Evolutionary conservation across 2,113 vertebrate species (phyloP), one percentile per base, ranked within the genome.

Genomic region (Grammomys surdaster): DNA sequence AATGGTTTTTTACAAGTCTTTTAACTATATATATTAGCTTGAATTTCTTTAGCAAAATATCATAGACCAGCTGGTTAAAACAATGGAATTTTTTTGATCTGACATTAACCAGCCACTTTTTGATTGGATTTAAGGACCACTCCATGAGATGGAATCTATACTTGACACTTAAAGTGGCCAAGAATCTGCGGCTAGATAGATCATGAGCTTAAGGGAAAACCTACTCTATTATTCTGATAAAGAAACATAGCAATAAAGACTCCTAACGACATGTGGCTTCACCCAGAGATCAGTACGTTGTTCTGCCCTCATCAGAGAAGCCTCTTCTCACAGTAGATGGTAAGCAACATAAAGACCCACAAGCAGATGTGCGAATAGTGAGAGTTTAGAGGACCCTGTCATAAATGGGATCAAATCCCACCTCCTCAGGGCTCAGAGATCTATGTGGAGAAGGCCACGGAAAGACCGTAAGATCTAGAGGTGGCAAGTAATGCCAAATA

Each of bases 1-100:
- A 89, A 72, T 40, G 43, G 40, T 89, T 89, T 73, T 92, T 89
- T 76, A 90, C 8, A 65, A 87, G 76, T 11, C 80, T 86, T n/a
- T 63, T 76, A 19, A 43, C 22, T 33, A 87, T 51, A 77, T n/a
- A 20, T 31, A 77, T 48, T 60, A 73, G 20, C 76, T 89, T 89
- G n/a, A 19, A 17, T 20, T 89, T 11, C 31, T 16, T 75, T 69
- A 82, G 60, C 1, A 82, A 84, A 76, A 58, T 76, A 16, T 6
- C 56, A 69, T 24, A 70, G 1, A 84, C 24, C 33, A 9, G 36
- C 17, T 63, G 10, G 8, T n/a, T 88, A 56, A 56, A 40, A 40
- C 36, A 56, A n/a, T 51, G 69, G 17, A 48, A 48, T 8, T 31
- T 8, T 31, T 31, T 31, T 31, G 7, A 43, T 28, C 7, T 7